Evolutionary conservation across 2,888 invertebrate genomes (phyloP), one percentile per base, ranked within the genome.

Genomic region (Tyria jacobaeae): DNA sequence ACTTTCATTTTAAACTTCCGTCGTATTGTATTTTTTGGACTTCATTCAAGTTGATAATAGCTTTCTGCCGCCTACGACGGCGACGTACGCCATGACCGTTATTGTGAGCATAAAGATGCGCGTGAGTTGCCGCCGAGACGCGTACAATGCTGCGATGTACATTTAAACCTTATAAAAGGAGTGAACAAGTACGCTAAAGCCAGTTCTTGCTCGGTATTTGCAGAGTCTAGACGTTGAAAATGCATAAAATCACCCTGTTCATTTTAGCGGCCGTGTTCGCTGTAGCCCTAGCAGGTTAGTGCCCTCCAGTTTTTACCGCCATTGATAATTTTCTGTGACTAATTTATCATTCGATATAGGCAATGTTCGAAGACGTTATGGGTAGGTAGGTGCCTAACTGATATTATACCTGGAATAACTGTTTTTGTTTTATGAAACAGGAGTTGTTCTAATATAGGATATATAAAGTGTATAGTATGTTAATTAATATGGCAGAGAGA

Each of bases 251-350:
- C 62, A 89, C 86, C 71, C 70, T 94, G 64, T 76, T 92, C 78
- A 73, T 91, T 71, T 82, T 93, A 60, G 84, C 85, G 68, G 88
- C 88, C 67, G 76, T 90, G 75, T 80, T 88, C 79, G 85, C 90
- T 75, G 86, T 89, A 77, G 89, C 88, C 63, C 80, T 88, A 63
- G 92, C 92, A 93, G 94, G 94, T 94, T 91, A 93, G 94, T 94
- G 92, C 88, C 90, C 91, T 60, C 81, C 75, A 66, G 81, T 91
- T 91, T 91, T 91, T 90, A 83, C 84, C 77, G 79, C 74, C 75
- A 75, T 71, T 70, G 70, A 76, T 73, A 75, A 79, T 84, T 83
- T 82, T 59, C 34, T 37, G 25, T 68, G 69, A 75, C 71, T 78
- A 74, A 86, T 85, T 81, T 84, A 71, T 79, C 71, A 85, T 86